phyloP scores from a whole-genome alignment of 2,797 vertebrate species.

The Rachycentron canadum region DNA sequence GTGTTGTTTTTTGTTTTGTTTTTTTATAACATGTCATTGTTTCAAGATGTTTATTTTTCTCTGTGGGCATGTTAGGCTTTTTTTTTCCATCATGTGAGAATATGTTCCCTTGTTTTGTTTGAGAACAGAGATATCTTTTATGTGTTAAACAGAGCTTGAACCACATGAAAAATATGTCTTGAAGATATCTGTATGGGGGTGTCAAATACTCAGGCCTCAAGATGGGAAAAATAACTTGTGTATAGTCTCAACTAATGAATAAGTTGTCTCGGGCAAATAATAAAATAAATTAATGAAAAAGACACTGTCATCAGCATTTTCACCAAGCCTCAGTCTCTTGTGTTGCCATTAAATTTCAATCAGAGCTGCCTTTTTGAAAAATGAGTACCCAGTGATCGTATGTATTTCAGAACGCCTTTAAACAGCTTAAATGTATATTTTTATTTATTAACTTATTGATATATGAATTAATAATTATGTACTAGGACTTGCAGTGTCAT shows the following conservation, averaged over 20 bases:
- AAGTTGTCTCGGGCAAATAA: slow-evolving; percentile 76
- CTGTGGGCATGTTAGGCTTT: slow-evolving; percentile 45
- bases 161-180: slow-evolving; percentile 58
- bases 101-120: slow-evolving; percentile 57
- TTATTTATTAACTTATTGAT: too few species aligned
- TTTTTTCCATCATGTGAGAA: slow-evolving; percentile 36
- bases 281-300: slow-evolving; percentile 75
- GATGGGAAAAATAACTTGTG: slow-evolving; percentile 75
- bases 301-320: neutral
- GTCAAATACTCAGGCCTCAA: slow-evolving; percentile 76
- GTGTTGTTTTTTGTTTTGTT: slow-evolving; percentile 20
- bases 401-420: neutral
- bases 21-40: slow-evolving; percentile 44
- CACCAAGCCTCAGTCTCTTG: neutral
- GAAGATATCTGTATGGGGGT: slow-evolving; percentile 51
- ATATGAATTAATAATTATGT: too few species aligned
- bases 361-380: neutral
- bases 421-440: neutral
- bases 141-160: slow-evolving; percentile 55
- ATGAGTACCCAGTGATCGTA: neutral
- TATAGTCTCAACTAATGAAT: slow-evolving; percentile 79
- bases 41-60: slow-evolving; percentile 57
- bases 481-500: neutral
- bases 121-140: slow-evolving; percentile 49
- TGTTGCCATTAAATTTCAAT: neutral